Evolutionary conservation across 2,797 vertebrate genomes (phyloP).

Genomic region (Onychomys torridus): DNA sequence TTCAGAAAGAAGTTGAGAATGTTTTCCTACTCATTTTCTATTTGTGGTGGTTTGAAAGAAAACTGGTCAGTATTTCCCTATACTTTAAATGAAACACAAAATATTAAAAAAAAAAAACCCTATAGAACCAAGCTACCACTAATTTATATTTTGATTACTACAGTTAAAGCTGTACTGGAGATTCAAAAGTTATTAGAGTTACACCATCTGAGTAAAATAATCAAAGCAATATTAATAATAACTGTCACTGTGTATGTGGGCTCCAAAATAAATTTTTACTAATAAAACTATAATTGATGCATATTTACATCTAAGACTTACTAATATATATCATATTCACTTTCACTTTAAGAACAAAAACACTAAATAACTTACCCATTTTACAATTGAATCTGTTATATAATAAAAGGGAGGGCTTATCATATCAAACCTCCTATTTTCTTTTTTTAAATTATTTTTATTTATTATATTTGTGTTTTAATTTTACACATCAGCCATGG

Average conservation of each 20-base stretch:
- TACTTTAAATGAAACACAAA: not conserved
- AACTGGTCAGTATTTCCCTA: not conserved
- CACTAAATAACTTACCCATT: not conserved
- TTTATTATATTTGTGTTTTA: too few relatives aligned
- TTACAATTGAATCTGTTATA: not conserved
- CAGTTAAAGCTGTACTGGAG: not conserved
- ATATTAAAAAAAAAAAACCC: not conserved
- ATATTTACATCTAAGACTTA: not conserved
- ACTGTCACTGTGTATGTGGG: not conserved
- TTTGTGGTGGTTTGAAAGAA: too few relatives aligned
- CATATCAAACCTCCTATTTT: not conserved
- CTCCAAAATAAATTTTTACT: slow-evolving; percentile 1
- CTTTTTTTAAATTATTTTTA: too few relatives aligned
- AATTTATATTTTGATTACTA: not conserved
- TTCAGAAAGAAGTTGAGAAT: not conserved
- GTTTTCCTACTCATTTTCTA: not conserved
- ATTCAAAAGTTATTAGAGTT: not conserved
- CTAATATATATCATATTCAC: not conserved
- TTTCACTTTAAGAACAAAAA: not conserved
- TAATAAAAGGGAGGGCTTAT: not conserved
- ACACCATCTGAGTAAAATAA: not conserved
- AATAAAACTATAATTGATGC: not conserved
- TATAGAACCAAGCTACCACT: not conserved
- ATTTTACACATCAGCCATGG: too few relatives aligned
- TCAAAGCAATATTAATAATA: not conserved